Percentiles rank a stretch among this genome's conserved stretches.
Conservation (phyloP, 2,113 vertebrate species). For the Hydrolagus affinis region DNA sequence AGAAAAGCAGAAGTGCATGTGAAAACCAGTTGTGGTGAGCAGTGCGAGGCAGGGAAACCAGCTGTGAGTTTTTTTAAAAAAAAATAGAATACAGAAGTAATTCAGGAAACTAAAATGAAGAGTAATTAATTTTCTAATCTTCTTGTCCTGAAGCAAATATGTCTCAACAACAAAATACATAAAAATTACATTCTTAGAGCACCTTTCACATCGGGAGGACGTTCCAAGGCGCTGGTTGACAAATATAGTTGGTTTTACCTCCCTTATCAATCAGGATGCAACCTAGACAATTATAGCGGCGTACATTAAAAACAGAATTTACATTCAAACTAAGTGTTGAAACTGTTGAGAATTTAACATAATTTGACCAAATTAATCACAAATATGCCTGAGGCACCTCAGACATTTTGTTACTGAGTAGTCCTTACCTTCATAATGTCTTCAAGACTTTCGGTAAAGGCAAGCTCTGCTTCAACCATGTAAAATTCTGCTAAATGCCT, state of each 20-base stretch:
- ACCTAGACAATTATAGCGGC: background rate
- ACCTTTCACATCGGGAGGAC: no score
- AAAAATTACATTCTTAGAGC: no score
- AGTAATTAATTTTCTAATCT: background rate
- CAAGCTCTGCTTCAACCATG: conserved; percentile 92
- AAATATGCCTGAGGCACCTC: conserved; percentile 32
- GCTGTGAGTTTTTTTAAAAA: background rate
- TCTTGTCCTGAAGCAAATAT: background rate
- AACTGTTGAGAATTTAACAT: no score
- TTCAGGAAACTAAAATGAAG: background rate
- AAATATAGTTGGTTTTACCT: background rate
- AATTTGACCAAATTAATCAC: no score
- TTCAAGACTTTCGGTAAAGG: conserved; percentile 75
- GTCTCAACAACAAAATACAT: no score
- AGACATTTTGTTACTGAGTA: conserved; percentile 33
- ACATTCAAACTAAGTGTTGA: no score
- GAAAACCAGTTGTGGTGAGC: no score
- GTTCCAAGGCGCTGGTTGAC: no score
- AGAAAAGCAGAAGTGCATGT: background rate
- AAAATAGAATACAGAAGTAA: background rate
- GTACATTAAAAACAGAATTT: background rate
- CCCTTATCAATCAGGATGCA: background rate
- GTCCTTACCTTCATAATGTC: conserved; percentile 73
- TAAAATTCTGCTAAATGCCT: conserved; percentile 92
- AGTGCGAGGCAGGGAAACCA: no score